These are phyloP conservation scores for Synchiropus splendidus DNA, from an alignment of 2,113 vertebrate genomes.

Conservation along the genomic window DNA sequence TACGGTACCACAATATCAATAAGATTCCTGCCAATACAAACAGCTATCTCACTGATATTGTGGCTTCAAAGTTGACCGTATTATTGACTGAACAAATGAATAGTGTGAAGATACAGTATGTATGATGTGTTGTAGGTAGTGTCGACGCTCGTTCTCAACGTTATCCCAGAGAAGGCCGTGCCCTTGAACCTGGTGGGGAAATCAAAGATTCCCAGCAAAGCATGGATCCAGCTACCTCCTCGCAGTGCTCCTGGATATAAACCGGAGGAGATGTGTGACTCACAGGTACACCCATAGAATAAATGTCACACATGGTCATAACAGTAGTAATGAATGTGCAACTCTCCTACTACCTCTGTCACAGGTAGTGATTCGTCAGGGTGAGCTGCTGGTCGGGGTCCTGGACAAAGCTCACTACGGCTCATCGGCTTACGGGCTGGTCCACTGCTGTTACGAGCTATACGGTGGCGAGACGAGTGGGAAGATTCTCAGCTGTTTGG, in stretches of 20 bases:
- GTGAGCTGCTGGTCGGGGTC: slow-evolving; percentile 85
- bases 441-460: slow-evolving; percentile 93
- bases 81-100: too few relatives aligned
- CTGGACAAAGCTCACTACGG: slow-evolving; percentile 97
- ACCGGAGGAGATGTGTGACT: slow-evolving; percentile 86
- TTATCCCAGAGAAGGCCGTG: slow-evolving; percentile 75
- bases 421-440: slow-evolving; percentile 88
- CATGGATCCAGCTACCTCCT: slow-evolving; percentile 76
- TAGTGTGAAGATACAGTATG: too few relatives aligned
- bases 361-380: slow-evolving; percentile 84
- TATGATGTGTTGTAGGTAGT: slow-evolving; percentile 70
- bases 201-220: slow-evolving; percentile 82
- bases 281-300: slow-evolving; percentile 68
- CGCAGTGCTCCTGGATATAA: slow-evolving; percentile 52
- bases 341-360: neutral
- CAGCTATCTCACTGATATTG: too few relatives aligned
- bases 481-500: slow-evolving; percentile 84
- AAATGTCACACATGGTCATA: neutral
- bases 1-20: too few relatives aligned
- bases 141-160: slow-evolving; percentile 86
- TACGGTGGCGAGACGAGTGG: slow-evolving; percentile 88
- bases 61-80: too few relatives aligned
- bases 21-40: too few relatives aligned
- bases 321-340: too few relatives aligned
- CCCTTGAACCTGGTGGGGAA: slow-evolving; percentile 81